Base-by-base conservation (phyloP, 2,113 vertebrate species). In the Pangasianodon hypophthalmus region DNA sequence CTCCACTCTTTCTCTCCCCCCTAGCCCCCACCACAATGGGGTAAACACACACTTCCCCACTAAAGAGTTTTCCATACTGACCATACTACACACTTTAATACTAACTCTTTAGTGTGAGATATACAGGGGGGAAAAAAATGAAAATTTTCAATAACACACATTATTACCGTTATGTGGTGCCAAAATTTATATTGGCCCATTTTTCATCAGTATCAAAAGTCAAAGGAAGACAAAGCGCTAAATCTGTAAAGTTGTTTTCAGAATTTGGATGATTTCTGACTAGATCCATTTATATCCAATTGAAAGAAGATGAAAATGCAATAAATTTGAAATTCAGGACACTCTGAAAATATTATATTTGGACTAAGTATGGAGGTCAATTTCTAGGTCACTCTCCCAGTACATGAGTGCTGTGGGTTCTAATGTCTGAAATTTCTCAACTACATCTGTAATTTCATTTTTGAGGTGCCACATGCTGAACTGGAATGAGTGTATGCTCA, bases 1-100 rank as follows among this genome's bases (percentile, higher is more conserved):
- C 81, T 91, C 88, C 88, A 85, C 84, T 58, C 88, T 83, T 84
- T 80, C 56, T 80, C 62, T 88, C 81, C 89, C 82, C 52, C 44
- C 18, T 82, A 24, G n/a, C 44, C 82, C 60, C 58, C 24, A 48
- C 87, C 87, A 88, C 75, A 54, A 62, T 50, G 62, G 84, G 13
- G 60, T 80, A 82, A 86, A 87, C 50, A 80, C 32, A 86, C 67
- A 41, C 44, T 77, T 89, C 26, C 18, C 29, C 11, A 71, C 87
- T 69, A 50, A 71, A 37, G 9, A 64, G 14, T 62, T 79, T 58
- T 79, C 88, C 58, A 89, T 85, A 52, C 67, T 89, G 67, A 85
- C 82, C 54, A 77, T 77, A 48, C 13, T 54, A 85, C n/a, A 52
- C 44, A 52, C 5, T 50, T 84, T 26, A 82, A 37, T 44, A 69